Evolutionary conservation across 64 coral and sea anemone genomes (phyloP).

Genomic region (Acropora tenuis): DNA sequence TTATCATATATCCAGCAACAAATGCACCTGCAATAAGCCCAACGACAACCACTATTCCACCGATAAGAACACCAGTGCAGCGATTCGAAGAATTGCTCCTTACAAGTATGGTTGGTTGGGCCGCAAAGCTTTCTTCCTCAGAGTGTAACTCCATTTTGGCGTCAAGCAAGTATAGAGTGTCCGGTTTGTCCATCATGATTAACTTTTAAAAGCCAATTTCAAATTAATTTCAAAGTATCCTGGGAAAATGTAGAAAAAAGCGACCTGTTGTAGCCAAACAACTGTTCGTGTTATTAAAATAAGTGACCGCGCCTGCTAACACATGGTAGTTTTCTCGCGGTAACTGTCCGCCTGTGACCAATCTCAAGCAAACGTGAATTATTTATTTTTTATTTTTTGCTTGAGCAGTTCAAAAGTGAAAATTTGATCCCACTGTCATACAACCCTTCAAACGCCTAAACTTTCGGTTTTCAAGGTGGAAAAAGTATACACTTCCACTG

Average conservation of each 20-base stretch:
- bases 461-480: no score
- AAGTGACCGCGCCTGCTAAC: no score
- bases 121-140: constrained; percentile 50
- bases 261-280: background rate
- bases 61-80: constrained; percentile 26
- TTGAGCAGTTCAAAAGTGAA: no score
- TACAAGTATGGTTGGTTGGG: constrained; percentile 50
- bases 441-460: no score
- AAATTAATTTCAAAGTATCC: constrained; percentile 20
- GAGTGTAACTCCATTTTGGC: constrained; percentile 90
- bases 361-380: no score
- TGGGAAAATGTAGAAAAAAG: background rate
- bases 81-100: constrained; percentile 12
- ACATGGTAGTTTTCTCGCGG: no score
- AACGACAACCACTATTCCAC: constrained; percentile 58
- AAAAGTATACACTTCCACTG: no score
- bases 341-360: no score
- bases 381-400: no score
- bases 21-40: constrained; percentile 69
- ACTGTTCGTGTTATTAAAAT: background rate
- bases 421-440: no score
- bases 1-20: constrained; percentile 80
- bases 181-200: constrained; percentile 7
- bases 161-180: constrained; percentile 67
- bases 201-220: constrained; percentile 19